Percentiles rank a stretch among this genome's conserved stretches.
Conservation (phyloP, 1,140 invertebrate species). For the Anoplophora glabripennis region DNA sequence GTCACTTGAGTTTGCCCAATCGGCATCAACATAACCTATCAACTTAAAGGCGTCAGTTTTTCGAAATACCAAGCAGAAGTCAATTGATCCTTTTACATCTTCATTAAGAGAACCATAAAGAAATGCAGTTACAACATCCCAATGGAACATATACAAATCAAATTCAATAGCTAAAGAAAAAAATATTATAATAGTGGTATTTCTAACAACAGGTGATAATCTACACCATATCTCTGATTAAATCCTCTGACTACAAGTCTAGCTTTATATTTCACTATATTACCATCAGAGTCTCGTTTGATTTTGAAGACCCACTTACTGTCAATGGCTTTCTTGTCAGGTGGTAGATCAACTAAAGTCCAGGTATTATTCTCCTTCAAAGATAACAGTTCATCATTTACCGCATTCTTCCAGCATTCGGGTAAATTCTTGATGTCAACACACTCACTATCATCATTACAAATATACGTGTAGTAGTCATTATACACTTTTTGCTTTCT, state of each 20-base stretch:
- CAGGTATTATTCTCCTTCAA: conserved; percentile 44
- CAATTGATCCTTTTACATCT: conserved; percentile 31
- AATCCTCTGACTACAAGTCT: conserved; percentile 49
- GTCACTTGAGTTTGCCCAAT: too few relatives aligned
- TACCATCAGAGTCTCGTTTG: conserved; percentile 1
- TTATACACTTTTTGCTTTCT: neutral
- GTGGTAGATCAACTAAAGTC: conserved; percentile 30
- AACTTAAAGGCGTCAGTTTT: too few relatives aligned
- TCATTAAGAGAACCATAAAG: conserved; percentile 28
- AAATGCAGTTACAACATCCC: conserved; percentile 41
- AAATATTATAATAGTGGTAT: conserved; percentile 36
- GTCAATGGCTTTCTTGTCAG: conserved; percentile 32
- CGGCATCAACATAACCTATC: too few relatives aligned
- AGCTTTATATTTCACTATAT: conserved; percentile 41
- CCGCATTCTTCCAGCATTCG: conserved; percentile 34
- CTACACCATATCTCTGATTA: conserved; percentile 35
- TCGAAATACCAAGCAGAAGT: too few relatives aligned
- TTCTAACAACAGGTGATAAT: conserved; percentile 43
- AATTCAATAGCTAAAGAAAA: conserved; percentile 31
- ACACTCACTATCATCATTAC: neutral
- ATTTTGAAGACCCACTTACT: conserved; percentile 49
- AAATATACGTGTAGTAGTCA: neutral
- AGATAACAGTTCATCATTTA: conserved; percentile 38
- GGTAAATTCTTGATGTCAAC: neutral
- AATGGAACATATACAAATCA: conserved; percentile 31